Conservation (phyloP, 2,113 vertebrate species). For the Bathybates hornii region DNA sequence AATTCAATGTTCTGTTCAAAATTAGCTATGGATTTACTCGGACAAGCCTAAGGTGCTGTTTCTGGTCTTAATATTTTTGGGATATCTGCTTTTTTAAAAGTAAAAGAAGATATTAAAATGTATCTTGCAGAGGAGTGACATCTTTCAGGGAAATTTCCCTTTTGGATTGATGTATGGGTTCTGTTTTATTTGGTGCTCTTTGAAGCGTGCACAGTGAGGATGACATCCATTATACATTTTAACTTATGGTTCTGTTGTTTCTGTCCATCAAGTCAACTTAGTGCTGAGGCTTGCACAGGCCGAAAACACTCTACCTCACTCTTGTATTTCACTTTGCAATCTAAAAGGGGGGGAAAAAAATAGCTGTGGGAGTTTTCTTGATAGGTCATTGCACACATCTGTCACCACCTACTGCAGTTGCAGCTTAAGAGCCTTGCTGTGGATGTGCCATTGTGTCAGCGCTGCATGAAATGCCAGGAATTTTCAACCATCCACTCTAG, state of each 20-base stretch:
- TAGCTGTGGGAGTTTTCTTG: slow-evolving; percentile 54
- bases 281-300: slow-evolving; percentile 61
- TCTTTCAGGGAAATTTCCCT: neutral
- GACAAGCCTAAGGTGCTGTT: neutral
- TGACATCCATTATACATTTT: slow-evolving; percentile 46
- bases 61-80: neutral
- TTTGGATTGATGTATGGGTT: neutral
- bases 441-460: slow-evolving; percentile 27
- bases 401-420: slow-evolving; percentile 47
- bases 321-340: slow-evolving; percentile 42
- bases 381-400: slow-evolving; percentile 69
- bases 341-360: slow-evolving; percentile 22
- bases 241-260: slow-evolving; percentile 44
- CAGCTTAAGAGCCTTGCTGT: slow-evolving; percentile 54
- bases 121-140: neutral
- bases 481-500: neutral
- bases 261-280: slow-evolving; percentile 58
- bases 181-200: slow-evolving; percentile 24
- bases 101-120: neutral
- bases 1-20: neutral
- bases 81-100: neutral
- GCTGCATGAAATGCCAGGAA: slow-evolving; percentile 18
- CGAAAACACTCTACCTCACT: slow-evolving; percentile 49
- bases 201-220: neutral
- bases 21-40: neutral